Evolutionary conservation across 37 sponge, comb jelly and placozoan species (phyloP).

Genomic region (Petrosia ficiformis): DNA sequence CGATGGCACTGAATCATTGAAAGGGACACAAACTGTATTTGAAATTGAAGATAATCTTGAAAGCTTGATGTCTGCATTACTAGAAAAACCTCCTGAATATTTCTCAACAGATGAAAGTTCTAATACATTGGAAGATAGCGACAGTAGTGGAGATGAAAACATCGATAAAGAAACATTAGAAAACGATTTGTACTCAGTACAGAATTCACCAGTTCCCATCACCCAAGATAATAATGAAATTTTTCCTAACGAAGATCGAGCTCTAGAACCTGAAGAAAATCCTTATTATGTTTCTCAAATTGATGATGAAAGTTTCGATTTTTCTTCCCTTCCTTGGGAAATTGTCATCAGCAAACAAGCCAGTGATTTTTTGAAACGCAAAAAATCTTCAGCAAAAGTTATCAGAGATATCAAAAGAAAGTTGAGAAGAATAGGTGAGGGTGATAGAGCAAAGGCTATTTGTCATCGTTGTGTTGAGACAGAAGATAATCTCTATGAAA

Average conservation of each 20-base stretch:
- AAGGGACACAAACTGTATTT: no score
- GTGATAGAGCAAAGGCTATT: not conserved
- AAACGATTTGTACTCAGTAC: no score
- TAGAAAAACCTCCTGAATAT: no score
- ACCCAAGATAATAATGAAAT: not conserved
- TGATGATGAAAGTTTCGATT: slow-evolving; percentile 2
- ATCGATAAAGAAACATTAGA: not conserved
- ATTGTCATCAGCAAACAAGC: not conserved
- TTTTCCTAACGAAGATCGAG: not conserved
- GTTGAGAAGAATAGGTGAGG: not conserved
- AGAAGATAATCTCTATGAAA: not conserved
- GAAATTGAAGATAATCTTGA: no score
- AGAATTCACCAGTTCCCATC: no score
- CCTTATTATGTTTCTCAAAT: not conserved
- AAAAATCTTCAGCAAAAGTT: not conserved
- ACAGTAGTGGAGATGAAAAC: not conserved
- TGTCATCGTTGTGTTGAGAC: not conserved
- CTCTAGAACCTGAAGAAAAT: not conserved
- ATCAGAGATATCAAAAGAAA: not conserved
- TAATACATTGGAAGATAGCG: no score
- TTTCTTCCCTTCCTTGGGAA: not conserved
- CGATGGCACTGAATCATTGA: no score
- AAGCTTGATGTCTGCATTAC: no score
- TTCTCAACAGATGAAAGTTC: no score
- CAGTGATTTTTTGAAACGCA: not conserved